Conservation (phyloP, 2,888 invertebrate species). For the Pinctada fucata region DNA sequence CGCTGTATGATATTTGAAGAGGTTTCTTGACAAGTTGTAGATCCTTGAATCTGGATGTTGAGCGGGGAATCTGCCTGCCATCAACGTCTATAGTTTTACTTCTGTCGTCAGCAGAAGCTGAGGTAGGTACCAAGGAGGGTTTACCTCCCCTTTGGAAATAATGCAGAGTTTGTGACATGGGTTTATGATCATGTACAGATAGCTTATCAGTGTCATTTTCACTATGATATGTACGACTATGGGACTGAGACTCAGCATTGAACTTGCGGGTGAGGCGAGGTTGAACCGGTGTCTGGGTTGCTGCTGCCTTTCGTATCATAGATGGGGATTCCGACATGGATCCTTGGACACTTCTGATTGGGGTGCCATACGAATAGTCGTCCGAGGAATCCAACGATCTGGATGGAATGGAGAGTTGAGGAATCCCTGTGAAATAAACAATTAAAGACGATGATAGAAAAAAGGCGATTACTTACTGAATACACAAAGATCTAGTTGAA, state of each 20-base stretch:
- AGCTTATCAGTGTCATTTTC: conserved; percentile 52
- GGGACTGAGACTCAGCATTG: conserved; percentile 66
- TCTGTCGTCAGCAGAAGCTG: conserved; percentile 53
- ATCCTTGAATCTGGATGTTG: conserved; percentile 64
- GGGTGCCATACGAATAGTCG: conserved; percentile 48
- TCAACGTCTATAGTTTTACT: conserved; percentile 58
- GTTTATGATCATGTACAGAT: conserved; percentile 24
- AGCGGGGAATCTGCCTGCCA: conserved; percentile 58
- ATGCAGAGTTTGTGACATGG: conserved; percentile 47
- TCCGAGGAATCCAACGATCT: conserved; percentile 49
- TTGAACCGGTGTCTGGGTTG: conserved; percentile 62
- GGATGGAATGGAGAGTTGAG: conserved; percentile 20
- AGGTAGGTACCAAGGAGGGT: conserved; percentile 55
- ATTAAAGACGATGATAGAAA: neutral
- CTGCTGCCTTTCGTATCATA: conserved; percentile 60
- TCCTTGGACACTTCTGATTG: conserved; percentile 36
- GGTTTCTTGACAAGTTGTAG: conserved; percentile 73
- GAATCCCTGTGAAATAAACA: conserved; percentile 36
- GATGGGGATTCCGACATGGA: conserved; percentile 58
- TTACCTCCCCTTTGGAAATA: conserved; percentile 51
- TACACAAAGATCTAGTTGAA: too few species aligned
- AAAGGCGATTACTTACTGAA: neutral
- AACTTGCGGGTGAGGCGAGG: conserved; percentile 59
- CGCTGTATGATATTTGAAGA: conserved; percentile 74
- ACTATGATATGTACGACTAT: conserved; percentile 69